phyloP scores from a whole-genome alignment of 2,113 vertebrate genomes.

The Chloropsis cyanopogon region DNA sequence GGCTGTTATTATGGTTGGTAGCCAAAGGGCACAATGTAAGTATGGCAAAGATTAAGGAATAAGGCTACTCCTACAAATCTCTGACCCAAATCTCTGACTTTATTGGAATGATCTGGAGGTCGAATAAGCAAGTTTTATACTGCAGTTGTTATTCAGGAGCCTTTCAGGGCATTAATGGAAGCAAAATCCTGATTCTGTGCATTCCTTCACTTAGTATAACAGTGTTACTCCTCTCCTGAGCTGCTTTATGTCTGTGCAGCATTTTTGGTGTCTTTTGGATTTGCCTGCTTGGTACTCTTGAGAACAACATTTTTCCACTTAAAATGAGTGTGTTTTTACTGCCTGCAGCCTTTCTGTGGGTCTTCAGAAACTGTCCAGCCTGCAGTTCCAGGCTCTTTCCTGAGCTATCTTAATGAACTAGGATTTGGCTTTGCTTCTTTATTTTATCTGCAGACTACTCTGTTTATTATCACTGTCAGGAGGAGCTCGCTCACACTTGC shows the following conservation, averaged over 20 bases:
- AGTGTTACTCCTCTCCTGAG: background rate
- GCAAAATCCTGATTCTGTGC: background rate
- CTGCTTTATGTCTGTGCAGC: background rate
- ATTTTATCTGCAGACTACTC: background rate
- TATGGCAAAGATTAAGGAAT: background rate
- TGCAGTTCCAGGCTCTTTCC: background rate
- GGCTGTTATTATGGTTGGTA: background rate
- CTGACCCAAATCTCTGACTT: background rate
- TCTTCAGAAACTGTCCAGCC: slow-evolving; percentile 6
- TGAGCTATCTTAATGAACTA: background rate
- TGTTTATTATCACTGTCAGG: background rate
- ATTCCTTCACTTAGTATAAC: background rate
- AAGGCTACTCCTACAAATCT: background rate
- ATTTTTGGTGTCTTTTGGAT: background rate
- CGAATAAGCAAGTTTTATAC: background rate
- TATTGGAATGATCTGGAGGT: background rate
- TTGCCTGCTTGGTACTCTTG: background rate
- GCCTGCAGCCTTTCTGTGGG: background rate
- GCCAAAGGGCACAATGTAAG: background rate
- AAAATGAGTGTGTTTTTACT: background rate
- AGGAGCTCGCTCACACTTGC: background rate
- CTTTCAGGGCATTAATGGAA: background rate
- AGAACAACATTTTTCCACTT: background rate
- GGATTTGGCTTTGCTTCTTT: background rate
- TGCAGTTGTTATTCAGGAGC: background rate